phyloP scores from a whole-genome alignment of 2,888 invertebrate species.

The Corbicula japonica region DNA sequence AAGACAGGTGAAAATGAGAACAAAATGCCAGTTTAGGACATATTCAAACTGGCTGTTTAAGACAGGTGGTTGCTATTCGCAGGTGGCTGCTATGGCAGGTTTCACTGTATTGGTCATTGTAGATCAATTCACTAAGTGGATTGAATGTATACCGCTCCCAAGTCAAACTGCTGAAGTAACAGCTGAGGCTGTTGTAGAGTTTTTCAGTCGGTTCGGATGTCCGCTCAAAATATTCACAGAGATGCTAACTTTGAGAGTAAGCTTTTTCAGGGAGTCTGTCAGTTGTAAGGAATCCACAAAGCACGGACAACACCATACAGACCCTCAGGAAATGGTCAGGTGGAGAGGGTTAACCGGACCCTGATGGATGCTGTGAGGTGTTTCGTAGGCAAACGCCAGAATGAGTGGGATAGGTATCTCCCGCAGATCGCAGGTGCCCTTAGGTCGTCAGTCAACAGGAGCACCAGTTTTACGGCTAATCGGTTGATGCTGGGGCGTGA shows the following conservation, averaged over 20 bases:
- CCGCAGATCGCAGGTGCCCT: slow-evolving; percentile 46
- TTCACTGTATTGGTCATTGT: slow-evolving; percentile 36
- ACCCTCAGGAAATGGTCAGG: slow-evolving; percentile 16
- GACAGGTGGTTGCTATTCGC: no score
- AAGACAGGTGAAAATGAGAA: no score
- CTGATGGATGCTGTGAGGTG: slow-evolving; percentile 46
- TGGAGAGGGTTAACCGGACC: slow-evolving; percentile 23
- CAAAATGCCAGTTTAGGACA: no score
- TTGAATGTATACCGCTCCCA: slow-evolving; percentile 16
- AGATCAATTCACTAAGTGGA: slow-evolving; percentile 36
- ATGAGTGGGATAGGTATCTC: slow-evolving; percentile 40
- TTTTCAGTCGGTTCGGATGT: slow-evolving; percentile 14
- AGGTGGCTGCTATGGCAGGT: no score
- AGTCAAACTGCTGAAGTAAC: slow-evolving; percentile 15
- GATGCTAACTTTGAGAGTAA: slow-evolving; percentile 12
- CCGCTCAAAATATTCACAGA: slow-evolving; percentile 24
- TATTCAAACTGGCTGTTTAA: no score
- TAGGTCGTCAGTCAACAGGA: slow-evolving; percentile 38
- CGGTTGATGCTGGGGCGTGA: slow-evolving; percentile 56
- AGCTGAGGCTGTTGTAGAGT: slow-evolving; percentile 5
- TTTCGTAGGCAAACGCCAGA: slow-evolving; percentile 24
- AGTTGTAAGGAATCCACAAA: slow-evolving; percentile 2
- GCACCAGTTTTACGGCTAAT: slow-evolving; percentile 53
- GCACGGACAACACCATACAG: slow-evolving; percentile 7
- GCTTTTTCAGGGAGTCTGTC: background rate